These are phyloP conservation scores for Patella vulgata DNA, from an alignment of 1,140 invertebrate species.

Conservation along the genomic window DNA sequence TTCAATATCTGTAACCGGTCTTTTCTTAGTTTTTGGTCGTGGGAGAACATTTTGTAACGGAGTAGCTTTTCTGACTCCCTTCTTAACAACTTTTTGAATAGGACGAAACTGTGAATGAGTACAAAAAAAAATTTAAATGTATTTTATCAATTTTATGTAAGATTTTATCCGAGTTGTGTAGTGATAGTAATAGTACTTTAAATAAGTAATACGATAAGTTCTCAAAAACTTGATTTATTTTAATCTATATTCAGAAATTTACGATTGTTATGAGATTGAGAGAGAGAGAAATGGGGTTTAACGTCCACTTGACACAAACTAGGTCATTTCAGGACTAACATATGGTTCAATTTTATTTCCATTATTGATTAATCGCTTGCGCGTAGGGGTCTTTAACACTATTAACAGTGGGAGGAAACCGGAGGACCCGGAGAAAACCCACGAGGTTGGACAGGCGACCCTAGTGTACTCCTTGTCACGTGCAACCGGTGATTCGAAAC, in stretches of 20 bases:
- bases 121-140: not conserved
- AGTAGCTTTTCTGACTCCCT: conserved; percentile 30
- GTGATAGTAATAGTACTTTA: not conserved
- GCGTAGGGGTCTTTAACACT: too few relatives aligned
- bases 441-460: not conserved
- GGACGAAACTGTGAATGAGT: conserved; percentile 14
- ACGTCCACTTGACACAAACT: too few relatives aligned
- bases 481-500: too few relatives aligned
- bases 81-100: conserved; percentile 32
- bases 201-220: not conserved
- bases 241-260: not conserved
- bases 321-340: too few relatives aligned
- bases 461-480: too few relatives aligned
- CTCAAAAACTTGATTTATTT: not conserved
- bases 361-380: too few relatives aligned
- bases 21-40: conserved; percentile 7
- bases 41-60: conserved; percentile 10
- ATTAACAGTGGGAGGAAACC: too few relatives aligned
- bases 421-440: too few relatives aligned
- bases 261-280: not conserved
- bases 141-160: not conserved
- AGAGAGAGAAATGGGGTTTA: too few relatives aligned
- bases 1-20: conserved; percentile 1
- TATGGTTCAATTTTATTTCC: too few relatives aligned
- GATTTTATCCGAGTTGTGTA: not conserved